These are phyloP conservation scores for Nomada fucata DNA, from an alignment of 2,888 invertebrate species.

Conservation along the genomic window DNA sequence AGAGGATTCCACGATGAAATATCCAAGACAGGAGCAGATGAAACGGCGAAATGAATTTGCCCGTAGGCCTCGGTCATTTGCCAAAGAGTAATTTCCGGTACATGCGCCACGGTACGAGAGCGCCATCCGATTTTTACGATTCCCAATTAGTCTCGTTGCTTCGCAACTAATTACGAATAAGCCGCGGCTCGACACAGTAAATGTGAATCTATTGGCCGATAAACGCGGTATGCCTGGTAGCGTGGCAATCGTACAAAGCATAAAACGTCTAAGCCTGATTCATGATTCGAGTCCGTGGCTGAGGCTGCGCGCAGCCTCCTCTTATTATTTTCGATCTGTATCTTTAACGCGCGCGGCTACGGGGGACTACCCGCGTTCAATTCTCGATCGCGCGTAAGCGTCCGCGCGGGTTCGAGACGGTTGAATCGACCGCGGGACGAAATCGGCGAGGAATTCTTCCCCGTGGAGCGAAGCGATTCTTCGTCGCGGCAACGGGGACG, in stretches of 20 bases:
- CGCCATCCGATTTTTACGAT: constrained; percentile 48
- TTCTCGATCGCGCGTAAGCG: constrained; percentile 2
- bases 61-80: constrained; percentile 22
- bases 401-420: not conserved
- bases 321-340: constrained; percentile 23
- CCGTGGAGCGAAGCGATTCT: not conserved
- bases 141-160: constrained; percentile 54
- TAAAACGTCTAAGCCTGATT: constrained; percentile 51
- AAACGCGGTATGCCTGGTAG: constrained; percentile 36
- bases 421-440: not conserved
- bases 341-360: not conserved
- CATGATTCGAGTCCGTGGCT: constrained; percentile 12
- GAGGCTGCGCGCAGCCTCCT: constrained; percentile 4
- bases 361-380: not conserved
- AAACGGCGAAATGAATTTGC: constrained; percentile 35
- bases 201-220: constrained; percentile 54
- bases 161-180: constrained; percentile 52
- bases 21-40: constrained; percentile 14
- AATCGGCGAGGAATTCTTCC: not conserved
- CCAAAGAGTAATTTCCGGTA: constrained; percentile 53
- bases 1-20: not conserved
- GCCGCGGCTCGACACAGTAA: constrained; percentile 24
- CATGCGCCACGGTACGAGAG: constrained; percentile 18
- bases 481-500: too few relatives aligned
- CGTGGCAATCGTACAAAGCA: constrained; percentile 20